A percentile compares a stretch with the other conserved stretches of the same genome.
These are phyloP conservation scores for Leucophora obtusa DNA, from an alignment of 2,888 invertebrate genomes.

Conservation along the genomic window DNA sequence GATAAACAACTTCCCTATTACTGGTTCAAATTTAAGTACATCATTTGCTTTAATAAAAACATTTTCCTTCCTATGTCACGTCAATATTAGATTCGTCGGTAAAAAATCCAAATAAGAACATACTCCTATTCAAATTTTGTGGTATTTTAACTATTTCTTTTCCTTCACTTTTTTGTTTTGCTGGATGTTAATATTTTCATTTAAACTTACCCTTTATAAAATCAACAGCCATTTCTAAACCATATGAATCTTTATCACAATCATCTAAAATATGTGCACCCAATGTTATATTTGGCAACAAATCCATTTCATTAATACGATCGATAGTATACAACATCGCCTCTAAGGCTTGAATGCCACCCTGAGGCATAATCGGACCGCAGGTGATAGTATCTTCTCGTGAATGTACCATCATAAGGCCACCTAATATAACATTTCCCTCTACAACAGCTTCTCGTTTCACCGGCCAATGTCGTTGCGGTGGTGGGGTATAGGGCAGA, in stretches of 20 bases:
- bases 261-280: slow-evolving; percentile 94
- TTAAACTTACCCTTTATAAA: slow-evolving; percentile 90
- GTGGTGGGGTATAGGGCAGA: slow-evolving; percentile 58
- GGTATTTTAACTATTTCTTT: too few relatives aligned
- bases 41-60: too few relatives aligned
- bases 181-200: too few relatives aligned
- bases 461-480: slow-evolving; percentile 83
- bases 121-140: too few relatives aligned
- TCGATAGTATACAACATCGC: slow-evolving; percentile 93
- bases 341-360: slow-evolving; percentile 90
- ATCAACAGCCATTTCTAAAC: slow-evolving; percentile 94
- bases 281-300: slow-evolving; percentile 85
- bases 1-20: too few relatives aligned
- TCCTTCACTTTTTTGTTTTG: too few relatives aligned
- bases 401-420: slow-evolving; percentile 95
- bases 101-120: too few relatives aligned
- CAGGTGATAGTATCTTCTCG: slow-evolving; percentile 89
- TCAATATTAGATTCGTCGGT: too few relatives aligned
- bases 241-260: slow-evolving; percentile 95
- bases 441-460: slow-evolving; percentile 89
- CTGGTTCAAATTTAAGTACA: too few relatives aligned
- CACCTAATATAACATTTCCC: slow-evolving; percentile 90
- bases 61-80: too few relatives aligned
- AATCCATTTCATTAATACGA: slow-evolving; percentile 82
- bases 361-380: slow-evolving; percentile 94